These are phyloP conservation scores for Leptopilina drosophilae DNA, from an alignment of 2,888 invertebrate genomes.

Conservation along the genomic window DNA sequence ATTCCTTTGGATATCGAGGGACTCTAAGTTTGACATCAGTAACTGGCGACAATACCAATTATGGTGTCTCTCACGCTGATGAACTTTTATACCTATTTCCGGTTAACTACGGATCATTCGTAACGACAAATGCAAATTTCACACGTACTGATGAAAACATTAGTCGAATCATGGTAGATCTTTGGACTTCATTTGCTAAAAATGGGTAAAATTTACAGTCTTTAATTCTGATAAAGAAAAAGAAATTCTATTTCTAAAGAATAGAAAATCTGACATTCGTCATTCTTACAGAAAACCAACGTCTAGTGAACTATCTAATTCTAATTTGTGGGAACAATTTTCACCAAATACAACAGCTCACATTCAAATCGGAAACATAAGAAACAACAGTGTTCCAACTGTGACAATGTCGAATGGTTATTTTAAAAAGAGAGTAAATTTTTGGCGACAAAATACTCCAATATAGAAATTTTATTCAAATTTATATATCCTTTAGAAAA, in stretches of 20 bases:
- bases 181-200: constrained; percentile 18
- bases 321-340: constrained; percentile 10
- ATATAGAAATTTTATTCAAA: background rate
- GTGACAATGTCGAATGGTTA: background rate
- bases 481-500: too few relatives aligned
- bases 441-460: background rate
- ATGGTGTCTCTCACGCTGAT: background rate
- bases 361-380: constrained; percentile 7
- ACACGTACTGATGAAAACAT: background rate
- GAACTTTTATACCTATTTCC: constrained; percentile 1
- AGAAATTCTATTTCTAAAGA: background rate
- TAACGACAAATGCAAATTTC: background rate
- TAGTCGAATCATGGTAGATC: constrained; percentile 6
- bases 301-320: background rate
- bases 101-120: background rate
- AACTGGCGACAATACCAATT: background rate
- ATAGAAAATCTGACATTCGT: background rate
- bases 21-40: background rate
- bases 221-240: too few relatives aligned
- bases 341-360: background rate
- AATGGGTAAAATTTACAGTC: background rate
- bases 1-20: background rate
- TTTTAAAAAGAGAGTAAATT: background rate
- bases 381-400: background rate
- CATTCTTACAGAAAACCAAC: constrained; percentile 6